These are phyloP conservation scores for Gordius sp. DNA, from an alignment of 2,888 invertebrate genomes.

Conservation along the genomic window DNA sequence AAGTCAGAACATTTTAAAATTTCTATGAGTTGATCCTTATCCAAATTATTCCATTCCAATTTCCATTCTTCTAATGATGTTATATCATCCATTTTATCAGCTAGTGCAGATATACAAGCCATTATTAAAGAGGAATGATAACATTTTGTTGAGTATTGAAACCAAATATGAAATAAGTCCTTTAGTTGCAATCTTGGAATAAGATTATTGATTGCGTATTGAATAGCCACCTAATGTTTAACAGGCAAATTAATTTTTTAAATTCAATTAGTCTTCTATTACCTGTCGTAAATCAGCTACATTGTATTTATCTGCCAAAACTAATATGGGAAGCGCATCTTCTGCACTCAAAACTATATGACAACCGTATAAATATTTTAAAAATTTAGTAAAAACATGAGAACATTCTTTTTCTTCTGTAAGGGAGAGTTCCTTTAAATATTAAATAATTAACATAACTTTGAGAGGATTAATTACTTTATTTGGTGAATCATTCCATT, in stretches of 20 bases:
- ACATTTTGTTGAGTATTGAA: slow-evolving; percentile 29
- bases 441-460: not conserved
- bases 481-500: slow-evolving; percentile 24
- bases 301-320: slow-evolving; percentile 31
- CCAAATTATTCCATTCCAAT: slow-evolving; percentile 25
- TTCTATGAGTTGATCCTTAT: slow-evolving; percentile 29
- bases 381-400: slow-evolving; percentile 28
- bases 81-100: slow-evolving; percentile 25
- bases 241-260: not conserved
- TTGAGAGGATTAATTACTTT: slow-evolving; percentile 10
- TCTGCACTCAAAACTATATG: slow-evolving; percentile 28
- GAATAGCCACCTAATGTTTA: slow-evolving; percentile 29
- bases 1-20: slow-evolving; percentile 28
- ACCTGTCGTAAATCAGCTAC: slow-evolving; percentile 27
- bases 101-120: slow-evolving; percentile 23
- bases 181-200: slow-evolving; percentile 28
- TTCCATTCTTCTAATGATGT: slow-evolving; percentile 28
- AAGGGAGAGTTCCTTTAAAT: slow-evolving; percentile 24
- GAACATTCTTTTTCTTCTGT: slow-evolving; percentile 27
- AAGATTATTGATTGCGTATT: slow-evolving; percentile 28
- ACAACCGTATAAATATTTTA: slow-evolving; percentile 30
- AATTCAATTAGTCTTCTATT: not conserved
- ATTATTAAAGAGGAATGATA: slow-evolving; percentile 24
- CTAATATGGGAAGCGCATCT: slow-evolving; percentile 28
- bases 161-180: slow-evolving; percentile 31